Conservation (phyloP, 2,888 invertebrate genomes). For the Tanypteryx hageni region DNA sequence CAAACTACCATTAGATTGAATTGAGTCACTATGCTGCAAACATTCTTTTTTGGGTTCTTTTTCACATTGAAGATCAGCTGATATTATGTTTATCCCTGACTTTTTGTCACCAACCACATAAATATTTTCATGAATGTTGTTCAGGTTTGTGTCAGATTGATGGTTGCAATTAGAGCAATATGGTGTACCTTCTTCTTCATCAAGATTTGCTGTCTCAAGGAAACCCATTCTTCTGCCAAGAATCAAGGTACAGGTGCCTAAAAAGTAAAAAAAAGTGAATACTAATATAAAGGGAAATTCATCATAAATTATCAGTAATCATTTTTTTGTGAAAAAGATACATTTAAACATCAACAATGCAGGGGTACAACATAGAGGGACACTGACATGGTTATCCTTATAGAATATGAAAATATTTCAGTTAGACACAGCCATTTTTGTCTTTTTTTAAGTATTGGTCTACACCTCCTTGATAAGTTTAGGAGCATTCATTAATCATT, state of each 20-base stretch:
- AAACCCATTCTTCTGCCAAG: slow-evolving; percentile 89
- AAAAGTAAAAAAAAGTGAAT: slow-evolving; percentile 67
- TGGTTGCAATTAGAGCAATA: neutral
- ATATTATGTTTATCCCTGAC: neutral
- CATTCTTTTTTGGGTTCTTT: neutral
- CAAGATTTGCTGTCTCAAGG: slow-evolving; percentile 78
- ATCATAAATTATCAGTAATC: neutral
- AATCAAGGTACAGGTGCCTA: slow-evolving; percentile 87
- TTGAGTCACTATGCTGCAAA: neutral
- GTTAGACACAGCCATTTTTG: too few relatives aligned
- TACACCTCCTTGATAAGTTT: too few relatives aligned
- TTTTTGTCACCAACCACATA: neutral
- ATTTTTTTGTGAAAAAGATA: too few relatives aligned
- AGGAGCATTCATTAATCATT: too few relatives aligned
- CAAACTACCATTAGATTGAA: neutral
- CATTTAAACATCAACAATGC: too few relatives aligned
- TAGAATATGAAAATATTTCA: too few relatives aligned
- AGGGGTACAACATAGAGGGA: too few relatives aligned
- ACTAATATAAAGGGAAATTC: too few relatives aligned
- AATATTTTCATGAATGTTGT: neutral
- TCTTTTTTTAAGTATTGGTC: too few relatives aligned
- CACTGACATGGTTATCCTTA: too few relatives aligned
- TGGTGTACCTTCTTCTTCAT: slow-evolving; percentile 76
- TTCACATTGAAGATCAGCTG: neutral
- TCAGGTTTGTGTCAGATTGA: neutral